Evolutionary conservation across 2,888 invertebrate species (phyloP).

Genomic region (Drosophila infuscata): DNA sequence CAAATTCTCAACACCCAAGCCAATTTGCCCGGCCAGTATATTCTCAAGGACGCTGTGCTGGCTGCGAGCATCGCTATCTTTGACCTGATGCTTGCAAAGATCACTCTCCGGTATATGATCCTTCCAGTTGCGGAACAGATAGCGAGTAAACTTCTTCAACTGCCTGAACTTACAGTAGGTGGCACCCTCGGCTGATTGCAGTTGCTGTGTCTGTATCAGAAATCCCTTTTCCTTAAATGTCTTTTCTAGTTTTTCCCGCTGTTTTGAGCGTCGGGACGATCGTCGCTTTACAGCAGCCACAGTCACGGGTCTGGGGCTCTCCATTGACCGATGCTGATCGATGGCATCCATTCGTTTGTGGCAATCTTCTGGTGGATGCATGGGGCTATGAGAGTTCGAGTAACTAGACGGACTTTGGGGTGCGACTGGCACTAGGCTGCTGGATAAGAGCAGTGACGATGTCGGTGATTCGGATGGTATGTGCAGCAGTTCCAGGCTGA

Average conservation of each 20-base stretch:
- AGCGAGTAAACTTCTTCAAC: slow-evolving; percentile 95
- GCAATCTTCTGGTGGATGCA: slow-evolving; percentile 36
- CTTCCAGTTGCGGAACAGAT: slow-evolving; percentile 96
- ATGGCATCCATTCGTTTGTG: slow-evolving; percentile 33
- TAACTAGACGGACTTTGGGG: slow-evolving; percentile 61
- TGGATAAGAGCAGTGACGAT: slow-evolving; percentile 65
- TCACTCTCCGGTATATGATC: slow-evolving; percentile 91
- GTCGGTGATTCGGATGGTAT: slow-evolving; percentile 83
- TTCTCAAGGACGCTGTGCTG: slow-evolving; percentile 50
- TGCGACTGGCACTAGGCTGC: slow-evolving; percentile 57
- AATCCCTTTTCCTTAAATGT: slow-evolving; percentile 97
- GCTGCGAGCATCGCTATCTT: slow-evolving; percentile 19
- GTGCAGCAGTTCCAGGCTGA: slow-evolving; percentile 83
- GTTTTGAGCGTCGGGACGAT: slow-evolving; percentile 93
- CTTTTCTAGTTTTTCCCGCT: slow-evolving; percentile 94
- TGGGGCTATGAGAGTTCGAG: slow-evolving; percentile 54
- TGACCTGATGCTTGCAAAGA: slow-evolving; percentile 51
- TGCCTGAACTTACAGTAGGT: slow-evolving; percentile 97
- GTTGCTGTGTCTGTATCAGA: slow-evolving; percentile 95
- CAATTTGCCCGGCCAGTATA: slow-evolving; percentile 51
- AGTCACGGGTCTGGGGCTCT: slow-evolving; percentile 21
- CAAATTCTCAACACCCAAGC: slow-evolving; percentile 39
- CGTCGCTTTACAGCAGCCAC: slow-evolving; percentile 87
- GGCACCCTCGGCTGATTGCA: slow-evolving; percentile 96
- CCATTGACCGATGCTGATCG: slow-evolving; percentile 6